Evolutionary conservation across 2,888 invertebrate genomes (phyloP), one percentile per base, ranked within the genome.

Genomic region (Embidobia sp.): DNA sequence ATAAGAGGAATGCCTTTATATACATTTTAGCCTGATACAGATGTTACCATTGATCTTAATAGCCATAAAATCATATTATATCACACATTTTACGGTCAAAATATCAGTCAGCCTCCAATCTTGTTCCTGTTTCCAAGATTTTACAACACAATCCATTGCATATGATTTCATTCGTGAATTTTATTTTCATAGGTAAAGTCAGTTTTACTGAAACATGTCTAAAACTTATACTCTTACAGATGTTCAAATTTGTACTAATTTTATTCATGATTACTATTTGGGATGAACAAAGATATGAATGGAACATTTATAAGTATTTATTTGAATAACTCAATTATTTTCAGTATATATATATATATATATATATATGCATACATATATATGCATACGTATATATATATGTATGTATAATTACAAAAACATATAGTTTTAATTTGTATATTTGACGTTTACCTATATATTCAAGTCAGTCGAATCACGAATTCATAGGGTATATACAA

Each of bases 51-150:
- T 35, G 57, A 59, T 59, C 72, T 13, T 70, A 55, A 78, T 76
- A 76, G 74, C 77, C 55, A 67, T 67, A 13, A 53, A 74, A 51
- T 66, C 81, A 79, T 57, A 80, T 70, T 85, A 85, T 88, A 83
- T 85, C 85, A 87, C 87, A 87, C 86, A 86, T 85, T 85, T 80
- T 84, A 87, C 85, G 85, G 80, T 78, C 80, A 78, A 82, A n/a
- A 79, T 80, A 77, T 81, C 78, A 74, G 75, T 83, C 82, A 81
- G 81, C 81, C 83, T 79, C 80, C 79, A 57, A 59, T 61, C 67
- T 6, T 31, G 31, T 19, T 19, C 46, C 33, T 64, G n/a, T n/a
- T 33, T 2, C 22, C 3, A 53, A 42, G 19, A 29, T 33, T 27
- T 11, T 33, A 29, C 40, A 49, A 16, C 22, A 31, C 48, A 40